Evolutionary conservation across 2,797 vertebrate genomes (phyloP).

Genomic region (Odontamblyopus lacepedii): DNA sequence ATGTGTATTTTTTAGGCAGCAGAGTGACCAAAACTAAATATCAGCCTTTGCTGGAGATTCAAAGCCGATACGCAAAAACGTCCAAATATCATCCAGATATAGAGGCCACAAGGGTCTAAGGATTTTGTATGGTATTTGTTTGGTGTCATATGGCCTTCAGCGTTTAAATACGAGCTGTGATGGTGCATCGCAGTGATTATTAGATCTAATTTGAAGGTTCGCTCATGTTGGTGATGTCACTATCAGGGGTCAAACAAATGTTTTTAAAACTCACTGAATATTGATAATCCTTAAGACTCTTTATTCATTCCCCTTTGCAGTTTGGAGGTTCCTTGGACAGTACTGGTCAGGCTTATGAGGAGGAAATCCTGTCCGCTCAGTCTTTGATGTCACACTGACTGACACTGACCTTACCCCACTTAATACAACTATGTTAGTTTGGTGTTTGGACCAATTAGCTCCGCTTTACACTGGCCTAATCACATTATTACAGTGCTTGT

Average conservation of each 20-base stretch:
- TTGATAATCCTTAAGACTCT: background rate
- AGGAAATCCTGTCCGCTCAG: background rate
- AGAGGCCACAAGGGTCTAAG: too few species aligned
- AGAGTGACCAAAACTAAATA: too few species aligned
- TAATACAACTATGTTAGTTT: conserved; percentile 21
- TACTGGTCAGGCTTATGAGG: background rate
- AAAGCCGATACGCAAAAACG: too few species aligned
- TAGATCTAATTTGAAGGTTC: background rate
- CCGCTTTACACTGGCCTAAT: conserved; percentile 36
- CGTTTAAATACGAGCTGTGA: too few species aligned
- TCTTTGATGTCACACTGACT: conserved; percentile 5
- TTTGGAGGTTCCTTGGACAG: background rate
- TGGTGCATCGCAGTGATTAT: too few species aligned
- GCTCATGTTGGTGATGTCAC: background rate
- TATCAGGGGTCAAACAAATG: background rate
- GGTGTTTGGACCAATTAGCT: conserved; percentile 25
- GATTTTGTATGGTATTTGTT: too few species aligned
- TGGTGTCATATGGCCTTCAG: too few species aligned
- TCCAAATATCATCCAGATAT: too few species aligned
- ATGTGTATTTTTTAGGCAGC: too few species aligned
- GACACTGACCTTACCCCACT: conserved; percentile 19
- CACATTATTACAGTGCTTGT: conserved; percentile 39
- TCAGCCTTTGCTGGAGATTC: too few species aligned
- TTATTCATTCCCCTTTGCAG: background rate
- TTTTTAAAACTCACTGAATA: background rate